Conservation (phyloP, 2,797 vertebrate species). For the Rhynchotus rufescens region DNA sequence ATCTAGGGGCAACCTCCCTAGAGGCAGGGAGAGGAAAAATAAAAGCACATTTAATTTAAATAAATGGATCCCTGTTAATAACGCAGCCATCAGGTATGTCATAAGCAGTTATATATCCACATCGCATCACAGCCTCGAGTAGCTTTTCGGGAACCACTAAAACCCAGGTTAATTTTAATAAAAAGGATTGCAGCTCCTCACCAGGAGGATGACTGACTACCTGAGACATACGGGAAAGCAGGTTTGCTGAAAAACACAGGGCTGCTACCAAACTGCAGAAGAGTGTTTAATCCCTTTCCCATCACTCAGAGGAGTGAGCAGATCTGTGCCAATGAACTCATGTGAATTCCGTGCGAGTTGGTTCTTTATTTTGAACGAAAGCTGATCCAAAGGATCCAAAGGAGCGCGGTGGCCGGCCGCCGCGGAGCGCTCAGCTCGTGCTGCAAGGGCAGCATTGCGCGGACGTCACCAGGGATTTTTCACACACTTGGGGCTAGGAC, state of each 20-base stretch:
- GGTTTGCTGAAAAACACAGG: slow-evolving; percentile 28
- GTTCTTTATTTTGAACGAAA: too few species aligned
- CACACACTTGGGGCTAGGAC: neutral
- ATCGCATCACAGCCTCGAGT: neutral
- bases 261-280: slow-evolving; percentile 67
- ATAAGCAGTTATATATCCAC: neutral
- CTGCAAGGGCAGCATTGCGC: too few species aligned
- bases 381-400: neutral
- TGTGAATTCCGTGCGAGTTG: too few species aligned
- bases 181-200: neutral
- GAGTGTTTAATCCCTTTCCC: slow-evolving; percentile 81
- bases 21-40: neutral
- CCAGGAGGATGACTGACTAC: neutral
- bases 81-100: neutral
- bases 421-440: neutral
- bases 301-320: slow-evolving; percentile 78
- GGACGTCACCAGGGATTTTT: neutral
- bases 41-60: neutral
- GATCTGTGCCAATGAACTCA: neutral
- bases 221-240: fast-evolving
- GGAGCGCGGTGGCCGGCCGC: too few species aligned
- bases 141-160: neutral
- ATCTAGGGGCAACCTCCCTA: neutral
- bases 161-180: neutral
- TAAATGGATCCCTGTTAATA: neutral